A percentile compares a stretch with the other conserved stretches of the same genome.
Conservation (phyloP, 1,140 invertebrate genomes). For the Lysiphlebus fabarum region DNA sequence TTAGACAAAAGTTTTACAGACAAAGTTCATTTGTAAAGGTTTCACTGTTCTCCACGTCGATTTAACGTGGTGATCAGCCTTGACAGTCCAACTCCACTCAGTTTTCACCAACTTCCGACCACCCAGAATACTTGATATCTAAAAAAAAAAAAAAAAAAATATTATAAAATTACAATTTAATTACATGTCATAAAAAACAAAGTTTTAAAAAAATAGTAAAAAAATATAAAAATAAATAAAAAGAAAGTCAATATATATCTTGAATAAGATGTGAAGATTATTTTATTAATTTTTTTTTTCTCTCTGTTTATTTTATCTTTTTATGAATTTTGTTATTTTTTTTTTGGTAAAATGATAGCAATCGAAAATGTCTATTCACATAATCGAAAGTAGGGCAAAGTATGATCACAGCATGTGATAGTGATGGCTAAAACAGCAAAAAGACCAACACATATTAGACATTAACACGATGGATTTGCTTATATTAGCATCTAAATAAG, state of each 20-base stretch:
- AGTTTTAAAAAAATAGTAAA: background rate
- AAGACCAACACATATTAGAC: slow-evolving; percentile 4
- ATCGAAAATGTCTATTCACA: background rate
- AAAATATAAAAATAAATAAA: too few species aligned
- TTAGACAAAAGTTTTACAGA: background rate
- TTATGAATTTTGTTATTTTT: background rate
- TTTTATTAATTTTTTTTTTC: background rate
- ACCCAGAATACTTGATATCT: slow-evolving; percentile 6
- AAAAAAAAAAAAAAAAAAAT: slow-evolving; percentile 2
- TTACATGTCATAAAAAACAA: background rate
- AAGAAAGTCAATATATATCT: too few species aligned
- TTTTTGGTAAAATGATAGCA: slow-evolving; percentile 1
- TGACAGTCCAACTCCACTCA: background rate
- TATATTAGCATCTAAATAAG: slow-evolving; percentile 17
- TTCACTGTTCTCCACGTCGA: background rate
- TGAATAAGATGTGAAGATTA: background rate
- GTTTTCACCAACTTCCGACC: background rate
- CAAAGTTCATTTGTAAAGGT: slow-evolving; percentile 1
- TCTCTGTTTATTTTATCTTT: too few species aligned
- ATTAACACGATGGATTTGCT: slow-evolving; percentile 14
- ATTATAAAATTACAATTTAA: background rate
- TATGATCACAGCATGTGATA: slow-evolving; percentile 1
- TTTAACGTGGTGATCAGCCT: background rate
- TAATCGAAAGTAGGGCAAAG: slow-evolving; percentile 14
- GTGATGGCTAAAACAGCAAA: background rate